phyloP scores from a whole-genome alignment of 2,888 invertebrate genomes.

The Plemyria rubiginata region DNA sequence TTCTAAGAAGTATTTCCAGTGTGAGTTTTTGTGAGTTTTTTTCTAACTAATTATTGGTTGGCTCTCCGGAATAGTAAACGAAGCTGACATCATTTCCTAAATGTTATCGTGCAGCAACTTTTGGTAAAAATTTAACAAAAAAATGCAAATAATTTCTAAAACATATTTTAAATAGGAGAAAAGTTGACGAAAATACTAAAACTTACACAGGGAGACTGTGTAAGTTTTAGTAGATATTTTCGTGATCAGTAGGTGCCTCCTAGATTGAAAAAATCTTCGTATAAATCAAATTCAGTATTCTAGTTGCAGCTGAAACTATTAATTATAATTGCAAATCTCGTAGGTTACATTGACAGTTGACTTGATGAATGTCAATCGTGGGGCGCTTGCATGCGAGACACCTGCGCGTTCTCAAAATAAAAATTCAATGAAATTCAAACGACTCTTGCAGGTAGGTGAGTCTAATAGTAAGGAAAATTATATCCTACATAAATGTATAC shows the following conservation, averaged over 20 bases:
- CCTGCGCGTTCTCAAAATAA: constrained; percentile 39
- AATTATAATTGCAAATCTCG: constrained; percentile 35
- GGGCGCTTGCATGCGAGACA: constrained; percentile 35
- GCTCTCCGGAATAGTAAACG: neutral
- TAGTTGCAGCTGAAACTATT: constrained; percentile 34
- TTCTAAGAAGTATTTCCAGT: constrained; percentile 38
- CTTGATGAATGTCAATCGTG: constrained; percentile 37
- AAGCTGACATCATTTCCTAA: neutral
- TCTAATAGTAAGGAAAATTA: constrained; percentile 16
- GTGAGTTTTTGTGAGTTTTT: neutral
- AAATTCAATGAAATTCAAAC: constrained; percentile 40
- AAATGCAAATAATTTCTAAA: no score
- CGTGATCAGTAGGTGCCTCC: neutral
- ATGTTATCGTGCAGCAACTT: neutral
- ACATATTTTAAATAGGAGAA: no score
- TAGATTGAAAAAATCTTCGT: neutral
- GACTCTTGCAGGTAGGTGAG: constrained; percentile 22
- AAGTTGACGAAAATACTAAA: no score
- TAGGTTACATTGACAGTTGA: constrained; percentile 29
- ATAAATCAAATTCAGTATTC: constrained; percentile 26
- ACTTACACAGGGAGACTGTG: no score
- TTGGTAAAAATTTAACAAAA: no score
- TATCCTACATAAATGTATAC: constrained; percentile 10
- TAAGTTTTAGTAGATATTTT: neutral
- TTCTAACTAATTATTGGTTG: neutral